Conservation (phyloP, 2,888 invertebrate genomes). For the Mycalesis mineus region DNA sequence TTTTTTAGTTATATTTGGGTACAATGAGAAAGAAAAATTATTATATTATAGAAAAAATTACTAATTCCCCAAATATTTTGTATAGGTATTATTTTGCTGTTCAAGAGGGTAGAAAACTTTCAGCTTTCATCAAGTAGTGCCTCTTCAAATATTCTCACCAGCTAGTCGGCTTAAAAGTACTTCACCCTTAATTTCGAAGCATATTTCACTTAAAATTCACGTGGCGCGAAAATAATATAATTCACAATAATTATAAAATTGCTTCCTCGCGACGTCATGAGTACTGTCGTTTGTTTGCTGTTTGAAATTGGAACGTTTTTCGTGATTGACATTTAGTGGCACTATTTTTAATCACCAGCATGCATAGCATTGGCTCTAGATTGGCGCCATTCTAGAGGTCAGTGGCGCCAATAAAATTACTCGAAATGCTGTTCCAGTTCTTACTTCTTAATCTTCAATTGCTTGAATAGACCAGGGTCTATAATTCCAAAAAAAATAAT, state of each 20-base stretch:
- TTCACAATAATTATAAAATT: constrained; percentile 38
- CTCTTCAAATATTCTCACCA: background rate
- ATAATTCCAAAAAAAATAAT: too few species aligned
- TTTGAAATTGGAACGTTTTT: constrained; percentile 61
- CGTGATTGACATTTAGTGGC: constrained; percentile 47
- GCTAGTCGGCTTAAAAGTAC: background rate
- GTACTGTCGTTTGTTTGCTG: constrained; percentile 60
- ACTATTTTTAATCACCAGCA: constrained; percentile 53
- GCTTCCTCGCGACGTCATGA: constrained; percentile 53
- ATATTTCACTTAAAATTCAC: constrained; percentile 39
- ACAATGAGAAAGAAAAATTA: too few species aligned
- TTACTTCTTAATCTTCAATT: too few species aligned
- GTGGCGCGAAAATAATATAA: constrained; percentile 19
- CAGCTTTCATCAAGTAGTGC: background rate
- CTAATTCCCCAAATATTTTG: too few species aligned
- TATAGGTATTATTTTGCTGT: too few species aligned
- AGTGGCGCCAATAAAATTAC: too few species aligned
- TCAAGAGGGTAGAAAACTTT: background rate
- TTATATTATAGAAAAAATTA: too few species aligned
- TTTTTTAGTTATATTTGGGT: too few species aligned
- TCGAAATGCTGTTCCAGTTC: too few species aligned
- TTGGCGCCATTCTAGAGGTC: background rate
- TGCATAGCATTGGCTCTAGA: constrained; percentile 5
- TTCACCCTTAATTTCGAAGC: constrained; percentile 53
- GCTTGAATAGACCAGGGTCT: too few species aligned